A percentile compares a stretch with the other conserved stretches of the same genome.
Evolutionary conservation across 2,888 invertebrate species (phyloP).

Genomic region (Leptopilina drosophilae): DNA sequence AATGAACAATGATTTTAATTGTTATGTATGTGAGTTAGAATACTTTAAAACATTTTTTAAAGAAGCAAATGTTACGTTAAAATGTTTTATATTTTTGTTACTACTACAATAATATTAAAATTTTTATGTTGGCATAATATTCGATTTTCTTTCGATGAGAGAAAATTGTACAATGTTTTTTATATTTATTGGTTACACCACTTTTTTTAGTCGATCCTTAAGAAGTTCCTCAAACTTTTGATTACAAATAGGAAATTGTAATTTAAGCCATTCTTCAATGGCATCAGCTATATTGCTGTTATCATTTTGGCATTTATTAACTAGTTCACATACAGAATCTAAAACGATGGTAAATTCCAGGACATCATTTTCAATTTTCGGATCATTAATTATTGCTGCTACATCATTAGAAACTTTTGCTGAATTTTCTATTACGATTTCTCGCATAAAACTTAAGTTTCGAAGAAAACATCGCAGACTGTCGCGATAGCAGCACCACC

Average conservation of each 20-base stretch:
- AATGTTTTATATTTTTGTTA: no score
- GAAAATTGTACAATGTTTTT: not conserved
- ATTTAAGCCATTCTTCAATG: slow-evolving; percentile 35
- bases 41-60: no score
- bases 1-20: not conserved
- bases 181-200: slow-evolving; percentile 13
- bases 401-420: not conserved
- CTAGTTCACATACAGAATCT: slow-evolving; percentile 11
- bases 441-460: slow-evolving; percentile 23
- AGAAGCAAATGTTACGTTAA: no score
- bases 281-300: slow-evolving; percentile 18
- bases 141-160: no score
- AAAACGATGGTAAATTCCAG: not conserved
- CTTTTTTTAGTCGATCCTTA: slow-evolving; percentile 9
- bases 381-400: not conserved
- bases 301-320: slow-evolving; percentile 26
- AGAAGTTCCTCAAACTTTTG: slow-evolving; percentile 16
- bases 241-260: slow-evolving; percentile 3
- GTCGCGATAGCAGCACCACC: slow-evolving; percentile 50
- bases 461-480: slow-evolving; percentile 30
- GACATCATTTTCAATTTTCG: slow-evolving; percentile 5
- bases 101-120: no score
- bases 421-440: not conserved
- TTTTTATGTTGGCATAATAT: no score
- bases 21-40: not conserved